A percentile compares a stretch with the other conserved stretches of the same genome.
phyloP scores from a whole-genome alignment of 53 echinoderm and acorn worm species.

The Arbacia lixula region DNA sequence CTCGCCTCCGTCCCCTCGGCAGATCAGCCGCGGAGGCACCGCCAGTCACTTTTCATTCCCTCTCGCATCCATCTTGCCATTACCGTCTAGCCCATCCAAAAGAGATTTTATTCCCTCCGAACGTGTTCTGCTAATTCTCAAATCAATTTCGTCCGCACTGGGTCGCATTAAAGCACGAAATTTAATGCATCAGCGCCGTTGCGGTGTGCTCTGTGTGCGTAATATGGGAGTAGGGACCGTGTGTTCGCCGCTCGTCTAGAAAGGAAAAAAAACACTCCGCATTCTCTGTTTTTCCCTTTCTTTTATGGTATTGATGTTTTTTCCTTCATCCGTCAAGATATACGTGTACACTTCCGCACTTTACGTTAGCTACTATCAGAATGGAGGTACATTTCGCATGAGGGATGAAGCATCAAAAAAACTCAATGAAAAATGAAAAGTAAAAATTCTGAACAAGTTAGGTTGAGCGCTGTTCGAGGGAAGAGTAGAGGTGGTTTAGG shows the following conservation, averaged over 20 bases:
- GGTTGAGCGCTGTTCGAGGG: too few species aligned
- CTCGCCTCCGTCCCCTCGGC: slow-evolving; percentile 34
- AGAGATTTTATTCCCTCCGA: slow-evolving; percentile 54
- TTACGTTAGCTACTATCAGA: too few species aligned
- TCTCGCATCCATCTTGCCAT: slow-evolving; percentile 44
- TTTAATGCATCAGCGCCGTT: slow-evolving; percentile 56
- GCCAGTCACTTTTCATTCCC: slow-evolving; percentile 43
- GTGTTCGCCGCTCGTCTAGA: not conserved
- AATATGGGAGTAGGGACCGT: not conserved
- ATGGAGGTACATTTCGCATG: too few species aligned
- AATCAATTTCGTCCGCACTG: slow-evolving; percentile 48
- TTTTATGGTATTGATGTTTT: not conserved
- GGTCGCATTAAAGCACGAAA: slow-evolving; percentile 57
- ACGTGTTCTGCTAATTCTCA: slow-evolving; percentile 56
- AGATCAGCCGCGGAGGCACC: slow-evolving; percentile 49
- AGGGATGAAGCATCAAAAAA: too few species aligned
- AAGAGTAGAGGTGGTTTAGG: too few species aligned
- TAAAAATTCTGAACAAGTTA: too few species aligned
- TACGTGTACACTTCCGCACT: too few species aligned
- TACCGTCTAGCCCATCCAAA: slow-evolving; percentile 54
- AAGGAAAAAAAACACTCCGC: not conserved
- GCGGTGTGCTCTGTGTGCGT: slow-evolving; percentile 37
- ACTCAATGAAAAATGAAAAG: too few species aligned
- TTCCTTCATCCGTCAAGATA: too few species aligned
- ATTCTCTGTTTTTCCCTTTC: slow-evolving; percentile 4